Evolutionary conservation across 2,888 invertebrate species (phyloP).

Genomic region (Dascillus cervinus): DNA sequence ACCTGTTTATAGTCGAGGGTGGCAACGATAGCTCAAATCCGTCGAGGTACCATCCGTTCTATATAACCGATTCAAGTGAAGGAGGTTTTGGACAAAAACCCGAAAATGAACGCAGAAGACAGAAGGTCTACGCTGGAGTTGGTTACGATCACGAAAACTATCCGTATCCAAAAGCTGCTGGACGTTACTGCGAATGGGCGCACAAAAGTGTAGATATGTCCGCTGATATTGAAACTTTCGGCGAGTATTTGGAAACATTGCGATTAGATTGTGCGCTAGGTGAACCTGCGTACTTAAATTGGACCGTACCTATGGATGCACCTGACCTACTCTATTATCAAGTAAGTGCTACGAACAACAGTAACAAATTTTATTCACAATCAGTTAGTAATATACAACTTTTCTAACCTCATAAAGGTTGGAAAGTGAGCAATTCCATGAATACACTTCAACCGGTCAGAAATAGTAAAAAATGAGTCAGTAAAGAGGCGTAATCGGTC

Average conservation of each 20-base stretch:
- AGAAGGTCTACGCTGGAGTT: conserved; percentile 73
- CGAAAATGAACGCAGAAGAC: conserved; percentile 59
- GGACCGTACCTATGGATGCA: conserved; percentile 80
- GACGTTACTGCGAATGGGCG: conserved; percentile 82
- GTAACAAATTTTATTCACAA: neutral
- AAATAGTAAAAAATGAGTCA: no score
- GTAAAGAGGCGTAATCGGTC: no score
- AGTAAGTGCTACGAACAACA: conserved; percentile 51
- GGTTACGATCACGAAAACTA: conserved; percentile 67
- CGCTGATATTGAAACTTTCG: conserved; percentile 63
- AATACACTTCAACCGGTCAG: no score
- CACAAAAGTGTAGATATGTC: conserved; percentile 73
- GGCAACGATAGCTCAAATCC: conserved; percentile 73
- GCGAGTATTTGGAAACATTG: conserved; percentile 68
- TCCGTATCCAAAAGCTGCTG: conserved; percentile 73
- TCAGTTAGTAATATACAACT: neutral
- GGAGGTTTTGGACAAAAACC: conserved; percentile 80
- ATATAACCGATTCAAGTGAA: conserved; percentile 78
- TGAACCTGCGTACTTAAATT: conserved; percentile 67
- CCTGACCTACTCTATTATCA: conserved; percentile 84
- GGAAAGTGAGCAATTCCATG: no score
- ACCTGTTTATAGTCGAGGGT: conserved; percentile 81
- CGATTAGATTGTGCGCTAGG: conserved; percentile 69
- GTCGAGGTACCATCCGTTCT: conserved; percentile 84
- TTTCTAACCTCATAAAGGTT: no score